Evolutionary conservation across 2,113 vertebrate species (phyloP).

Genomic region (Cairina moschata): DNA sequence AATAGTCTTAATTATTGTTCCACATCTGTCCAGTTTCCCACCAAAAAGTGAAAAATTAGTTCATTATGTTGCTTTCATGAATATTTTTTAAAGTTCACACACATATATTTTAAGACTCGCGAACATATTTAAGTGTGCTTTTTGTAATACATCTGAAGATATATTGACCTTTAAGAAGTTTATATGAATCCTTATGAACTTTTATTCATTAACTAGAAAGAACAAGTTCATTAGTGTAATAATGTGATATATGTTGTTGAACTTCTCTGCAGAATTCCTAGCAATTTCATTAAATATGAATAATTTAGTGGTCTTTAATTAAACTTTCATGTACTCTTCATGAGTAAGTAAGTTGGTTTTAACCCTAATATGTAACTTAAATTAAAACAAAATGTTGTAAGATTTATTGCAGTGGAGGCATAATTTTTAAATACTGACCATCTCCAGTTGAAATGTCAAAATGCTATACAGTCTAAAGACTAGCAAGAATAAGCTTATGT

Average conservation of each 20-base stretch:
- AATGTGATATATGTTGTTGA: slow-evolving; percentile 49
- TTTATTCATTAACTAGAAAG: slow-evolving; percentile 2
- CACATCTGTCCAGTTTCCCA: not conserved
- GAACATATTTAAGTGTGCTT: not conserved
- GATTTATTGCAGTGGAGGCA: not conserved
- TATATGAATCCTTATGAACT: not conserved
- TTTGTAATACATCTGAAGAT: not conserved
- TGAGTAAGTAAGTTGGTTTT: slow-evolving; percentile 12
- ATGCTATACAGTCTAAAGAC: not conserved
- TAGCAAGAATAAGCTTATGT: not conserved
- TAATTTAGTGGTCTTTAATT: slow-evolving; percentile 59
- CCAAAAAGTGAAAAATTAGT: not conserved
- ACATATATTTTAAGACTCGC: not conserved
- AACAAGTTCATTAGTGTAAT: slow-evolving; percentile 32
- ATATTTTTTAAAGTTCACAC: not conserved
- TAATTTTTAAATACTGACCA: not conserved
- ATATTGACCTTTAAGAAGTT: not conserved
- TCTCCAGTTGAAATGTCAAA: slow-evolving; percentile 41
- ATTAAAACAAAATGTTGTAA: slow-evolving; percentile 48
- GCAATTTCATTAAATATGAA: slow-evolving; percentile 58
- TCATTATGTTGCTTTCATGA: not conserved
- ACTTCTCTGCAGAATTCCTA: slow-evolving; percentile 41
- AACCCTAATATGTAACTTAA: slow-evolving; percentile 50
- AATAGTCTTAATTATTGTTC: not conserved
- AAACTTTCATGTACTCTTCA: slow-evolving; percentile 30